Evolutionary conservation across 2,888 invertebrate species (phyloP), one percentile per base, ranked within the genome.

Genomic region (Agonum fuliginosum): DNA sequence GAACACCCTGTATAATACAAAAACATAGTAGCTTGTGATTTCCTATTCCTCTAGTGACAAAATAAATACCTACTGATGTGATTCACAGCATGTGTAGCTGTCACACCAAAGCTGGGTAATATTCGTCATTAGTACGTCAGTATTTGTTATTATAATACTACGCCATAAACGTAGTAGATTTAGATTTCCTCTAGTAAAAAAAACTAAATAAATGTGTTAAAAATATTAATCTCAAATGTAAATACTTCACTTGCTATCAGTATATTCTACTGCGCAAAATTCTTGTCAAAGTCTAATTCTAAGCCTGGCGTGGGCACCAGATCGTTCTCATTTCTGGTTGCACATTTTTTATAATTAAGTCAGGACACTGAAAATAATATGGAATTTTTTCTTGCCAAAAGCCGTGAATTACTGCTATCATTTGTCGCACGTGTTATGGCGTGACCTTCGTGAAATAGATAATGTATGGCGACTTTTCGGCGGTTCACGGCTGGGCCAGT

Each of bases 361-460:
- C 43, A 69, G 43, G 20, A 43, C 34, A 30, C 3, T 62, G 62
- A 62, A 62, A 62, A 62, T 62, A 62, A 27, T 62, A 34, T 27
- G 17, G 62, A 46, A 74, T 24, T 54, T 22, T 58, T 58, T 43
- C 24, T 74, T 74, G 74, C 74, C 74, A 74, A 74, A 74, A 43
- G 20, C 20, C 48, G 34, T 74, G 48, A 74, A 74, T 62, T 74
- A 74, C 27, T 62, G 62, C 74, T 74, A 74, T 74, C 74, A 62
- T 72, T 72, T 54, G 72, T 27, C 41, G 46, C 75, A 75, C 75
- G 75, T 75, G 75, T 75, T 75, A 75, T 67, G 22, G 65, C 30
- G 17, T 48, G 46, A 12, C 75, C 75, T 75, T 75, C 65, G 75
- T 75, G 46, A 75, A 67, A 75, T 75, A 75, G 75, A 75, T 75